Evolutionary conservation across 2,113 vertebrate genomes (phyloP).

Genomic region (Alethe castanea): DNA sequence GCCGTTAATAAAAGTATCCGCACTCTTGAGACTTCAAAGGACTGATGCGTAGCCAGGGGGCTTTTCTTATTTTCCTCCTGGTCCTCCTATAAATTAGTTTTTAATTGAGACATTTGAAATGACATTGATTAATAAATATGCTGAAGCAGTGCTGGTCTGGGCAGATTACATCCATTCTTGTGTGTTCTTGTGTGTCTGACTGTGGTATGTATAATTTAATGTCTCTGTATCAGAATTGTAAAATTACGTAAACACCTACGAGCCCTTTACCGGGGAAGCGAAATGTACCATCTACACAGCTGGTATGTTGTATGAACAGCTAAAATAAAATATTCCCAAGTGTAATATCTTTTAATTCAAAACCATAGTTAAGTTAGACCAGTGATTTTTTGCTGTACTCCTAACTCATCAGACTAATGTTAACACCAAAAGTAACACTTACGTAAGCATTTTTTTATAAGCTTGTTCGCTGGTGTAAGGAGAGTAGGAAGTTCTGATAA

Average conservation of each 20-base stretch:
- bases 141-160: neutral
- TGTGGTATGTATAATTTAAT: neutral
- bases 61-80: neutral
- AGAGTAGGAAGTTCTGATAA: constrained; percentile 23
- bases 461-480: neutral
- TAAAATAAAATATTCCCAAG: neutral
- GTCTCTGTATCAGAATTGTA: neutral
- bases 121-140: neutral
- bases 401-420: neutral
- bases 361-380: neutral
- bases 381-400: neutral
- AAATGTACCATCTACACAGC: neutral
- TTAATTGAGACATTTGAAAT: constrained; percentile 9
- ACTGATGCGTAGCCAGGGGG: neutral
- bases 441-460: neutral
- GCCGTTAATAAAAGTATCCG: neutral
- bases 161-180: neutral
- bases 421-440: neutral
- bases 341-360: neutral
- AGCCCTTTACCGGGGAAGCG: neutral
- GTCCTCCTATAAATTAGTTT: neutral
- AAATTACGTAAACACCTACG: neutral
- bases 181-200: neutral
- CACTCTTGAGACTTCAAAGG: neutral
- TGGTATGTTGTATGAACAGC: neutral